Evolutionary conservation across 1,140 invertebrate species (phyloP), one percentile per base, ranked within the genome.

Genomic region (Meteorus sp.): DNA sequence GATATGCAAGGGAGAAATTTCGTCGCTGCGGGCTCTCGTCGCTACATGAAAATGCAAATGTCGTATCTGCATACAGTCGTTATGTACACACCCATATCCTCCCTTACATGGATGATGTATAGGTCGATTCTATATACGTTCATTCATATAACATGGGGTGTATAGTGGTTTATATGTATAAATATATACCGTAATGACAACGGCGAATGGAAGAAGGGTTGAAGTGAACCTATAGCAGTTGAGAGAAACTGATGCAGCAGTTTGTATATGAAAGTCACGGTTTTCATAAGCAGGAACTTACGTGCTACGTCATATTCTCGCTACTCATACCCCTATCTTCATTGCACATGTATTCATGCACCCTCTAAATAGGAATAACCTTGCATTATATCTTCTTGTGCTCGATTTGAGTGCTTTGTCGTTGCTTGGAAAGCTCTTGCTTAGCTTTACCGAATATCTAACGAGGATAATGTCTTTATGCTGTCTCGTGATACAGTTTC

Each of bases 1-100:
- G 20, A n/a, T 19, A 47, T 23, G 3, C 6, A 43, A 44, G 22
- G 44, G 37, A 25, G 17, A 43, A 48, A 9, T 37, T 20, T 8
- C 43, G 33, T 20, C 55, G 31, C 45, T 11, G 48, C 19, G 37
- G 39, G 52, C 52, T 27, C 37, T 55, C 31, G 43, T 56, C 23
- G 55, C 27, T 47, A 47, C 55, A 56, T 37, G 55, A 25, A 48
- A 48, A 56, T 56, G 55, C 55, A 56, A 56, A 56, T 56, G 13
- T 37, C 15, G 22, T 37, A 56, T 56, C 55, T 56, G 44, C 55
- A 56, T 56, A 47, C 43, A 45, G 31, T 45, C 55, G 54, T 56
- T 56, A 44, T 44, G 17, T 45, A 33, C 43, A 47, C 41, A 33
- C 11, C 23, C 20, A 45, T 33, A 56, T 31, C n/a, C 27, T 47